Evolutionary conservation across 1,140 invertebrate species (phyloP).

Genomic region (Musca vetustissima): DNA sequence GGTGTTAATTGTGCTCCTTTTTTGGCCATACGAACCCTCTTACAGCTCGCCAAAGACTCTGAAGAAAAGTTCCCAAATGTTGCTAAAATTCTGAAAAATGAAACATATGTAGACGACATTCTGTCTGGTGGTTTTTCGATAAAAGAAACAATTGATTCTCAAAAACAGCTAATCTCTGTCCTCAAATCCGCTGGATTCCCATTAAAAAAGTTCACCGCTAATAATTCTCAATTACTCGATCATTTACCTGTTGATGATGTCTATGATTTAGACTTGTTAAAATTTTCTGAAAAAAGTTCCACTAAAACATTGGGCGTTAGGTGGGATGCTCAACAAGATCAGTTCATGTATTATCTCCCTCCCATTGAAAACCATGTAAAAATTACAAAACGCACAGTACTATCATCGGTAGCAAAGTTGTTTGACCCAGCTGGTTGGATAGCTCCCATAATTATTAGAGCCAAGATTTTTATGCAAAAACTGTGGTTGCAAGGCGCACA

Average conservation of each 20-base stretch:
- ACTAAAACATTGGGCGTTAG: not conserved
- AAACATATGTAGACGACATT: conserved; percentile 15
- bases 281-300: not conserved
- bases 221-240: not conserved
- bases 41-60: not conserved
- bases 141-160: not conserved
- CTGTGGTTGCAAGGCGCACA: not conserved
- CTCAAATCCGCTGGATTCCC: conserved; percentile 1
- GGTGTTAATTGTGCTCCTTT: conserved; percentile 6
- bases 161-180: not conserved
- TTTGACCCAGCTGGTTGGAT: conserved; percentile 9
- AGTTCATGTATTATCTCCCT: not conserved
- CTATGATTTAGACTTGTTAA: not conserved
- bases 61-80: not conserved
- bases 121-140: not conserved
- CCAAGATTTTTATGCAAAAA: conserved; percentile 10
- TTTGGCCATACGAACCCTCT: not conserved
- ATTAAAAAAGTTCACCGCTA: conserved; percentile 8
- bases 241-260: not conserved
- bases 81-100: not conserved
- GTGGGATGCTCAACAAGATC: conserved; percentile 4
- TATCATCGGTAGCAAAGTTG: not conserved
- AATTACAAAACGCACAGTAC: not conserved
- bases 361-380: not conserved
- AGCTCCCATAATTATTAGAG: conserved; percentile 3